A percentile compares a stretch with the other conserved stretches of the same genome.
Conservation (phyloP, 1,140 invertebrate species). For the Chironomus striatipennis region DNA sequence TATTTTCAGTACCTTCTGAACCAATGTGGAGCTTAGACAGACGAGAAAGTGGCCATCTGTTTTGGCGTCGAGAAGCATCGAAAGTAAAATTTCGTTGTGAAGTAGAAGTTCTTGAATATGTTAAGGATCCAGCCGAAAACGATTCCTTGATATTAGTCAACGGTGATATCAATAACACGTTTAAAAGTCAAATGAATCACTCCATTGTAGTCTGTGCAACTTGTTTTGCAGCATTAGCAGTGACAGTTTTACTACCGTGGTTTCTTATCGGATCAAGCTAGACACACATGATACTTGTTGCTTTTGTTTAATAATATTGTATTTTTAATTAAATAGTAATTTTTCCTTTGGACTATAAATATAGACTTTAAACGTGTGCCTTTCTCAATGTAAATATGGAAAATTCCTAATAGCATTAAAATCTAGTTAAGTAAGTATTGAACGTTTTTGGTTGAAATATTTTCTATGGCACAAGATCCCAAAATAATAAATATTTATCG, state of each 20-base stretch:
- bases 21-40: constrained; percentile 45
- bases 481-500: too few relatives aligned
- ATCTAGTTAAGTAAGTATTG: too few relatives aligned
- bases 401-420: too few relatives aligned
- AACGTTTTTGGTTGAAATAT: too few relatives aligned
- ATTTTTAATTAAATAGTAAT: too few relatives aligned
- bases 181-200: constrained; percentile 31
- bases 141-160: constrained; percentile 30
- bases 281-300: neutral
- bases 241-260: constrained; percentile 44
- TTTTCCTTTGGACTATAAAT: neutral
- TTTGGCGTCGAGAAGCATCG: constrained; percentile 43
- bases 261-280: constrained; percentile 36
- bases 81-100: constrained; percentile 45
- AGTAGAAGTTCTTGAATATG: constrained; percentile 44
- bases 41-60: constrained; percentile 40
- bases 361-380: neutral
- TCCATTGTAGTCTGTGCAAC: constrained; percentile 38
- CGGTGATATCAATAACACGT: constrained; percentile 17
- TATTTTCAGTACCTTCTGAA: constrained; percentile 34
- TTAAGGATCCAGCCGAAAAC: constrained; percentile 37
- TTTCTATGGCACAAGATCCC: too few relatives aligned
- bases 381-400: neutral
- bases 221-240: constrained; percentile 41
- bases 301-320: too few relatives aligned